These are phyloP conservation scores for Neosilurus hyrtlii DNA, from an alignment of 2,797 vertebrate species.

Conservation along the genomic window DNA sequence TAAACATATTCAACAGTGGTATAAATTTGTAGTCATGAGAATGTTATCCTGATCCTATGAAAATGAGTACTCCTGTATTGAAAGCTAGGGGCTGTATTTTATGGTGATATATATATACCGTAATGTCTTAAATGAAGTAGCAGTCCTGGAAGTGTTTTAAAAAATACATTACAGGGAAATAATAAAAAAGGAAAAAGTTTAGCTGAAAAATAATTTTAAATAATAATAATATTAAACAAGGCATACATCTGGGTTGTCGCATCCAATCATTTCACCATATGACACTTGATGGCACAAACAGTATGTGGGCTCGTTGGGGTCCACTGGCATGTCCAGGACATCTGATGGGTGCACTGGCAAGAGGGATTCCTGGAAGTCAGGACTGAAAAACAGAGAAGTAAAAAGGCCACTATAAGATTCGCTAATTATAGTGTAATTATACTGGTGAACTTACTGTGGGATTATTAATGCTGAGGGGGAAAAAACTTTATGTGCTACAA, in stretches of 20 bases:
- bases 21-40: neutral
- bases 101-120: no score
- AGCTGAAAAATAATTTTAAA: no score
- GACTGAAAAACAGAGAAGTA: conserved; percentile 63
- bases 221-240: neutral
- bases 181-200: neutral
- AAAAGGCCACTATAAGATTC: neutral
- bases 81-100: neutral
- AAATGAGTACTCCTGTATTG: neutral
- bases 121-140: no score
- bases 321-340: conserved; percentile 98
- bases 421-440: neutral
- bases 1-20: neutral
- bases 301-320: conserved; percentile 98
- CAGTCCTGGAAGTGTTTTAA: no score
- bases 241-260: conserved; percentile 97
- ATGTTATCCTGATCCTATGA: neutral
- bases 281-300: conserved; percentile 99
- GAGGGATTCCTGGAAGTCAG: conserved; percentile 83
- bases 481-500: neutral
- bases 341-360: conserved; percentile 95
- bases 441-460: neutral
- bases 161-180: neutral
- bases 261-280: conserved; percentile 99
- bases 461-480: neutral